Percentiles rank a stretch among this genome's conserved stretches.
These are phyloP conservation scores for Chaetodon auriga DNA, from an alignment of 2,113 vertebrate species.

Conservation along the genomic window DNA sequence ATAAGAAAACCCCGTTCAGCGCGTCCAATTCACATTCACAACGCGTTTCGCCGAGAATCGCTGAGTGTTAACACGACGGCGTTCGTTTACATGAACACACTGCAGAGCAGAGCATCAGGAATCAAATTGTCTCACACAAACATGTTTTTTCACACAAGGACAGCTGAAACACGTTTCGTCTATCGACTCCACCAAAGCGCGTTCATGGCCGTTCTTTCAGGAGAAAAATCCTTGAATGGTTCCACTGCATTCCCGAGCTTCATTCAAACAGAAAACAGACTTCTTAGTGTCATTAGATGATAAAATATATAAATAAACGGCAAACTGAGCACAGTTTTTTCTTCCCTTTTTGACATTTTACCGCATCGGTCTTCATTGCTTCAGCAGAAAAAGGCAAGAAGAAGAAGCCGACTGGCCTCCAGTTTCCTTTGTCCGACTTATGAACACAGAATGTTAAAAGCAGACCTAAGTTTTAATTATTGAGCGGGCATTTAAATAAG, in stretches of 20 bases:
- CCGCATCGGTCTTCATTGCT: too few species aligned
- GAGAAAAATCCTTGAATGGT: neutral
- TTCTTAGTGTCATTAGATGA: neutral
- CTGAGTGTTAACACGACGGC: neutral
- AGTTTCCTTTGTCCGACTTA: neutral
- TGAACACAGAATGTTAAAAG: conserved; percentile 10
- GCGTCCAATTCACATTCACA: neutral
- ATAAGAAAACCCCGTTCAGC: neutral
- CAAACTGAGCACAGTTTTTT: neutral
- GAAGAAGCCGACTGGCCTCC: neutral
- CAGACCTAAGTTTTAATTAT: conserved; percentile 34
- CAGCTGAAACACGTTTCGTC: neutral
- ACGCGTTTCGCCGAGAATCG: neutral
- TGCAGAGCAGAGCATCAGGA: neutral
- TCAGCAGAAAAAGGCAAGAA: neutral
- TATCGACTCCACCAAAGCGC: neutral
- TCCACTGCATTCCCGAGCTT: neutral
- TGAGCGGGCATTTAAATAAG: conserved; percentile 30
- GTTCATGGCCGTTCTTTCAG: neutral
- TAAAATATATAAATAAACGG: neutral
- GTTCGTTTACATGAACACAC: neutral
- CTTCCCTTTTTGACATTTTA: neutral
- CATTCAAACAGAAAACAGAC: neutral
- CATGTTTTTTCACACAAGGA: neutral
- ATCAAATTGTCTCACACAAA: neutral